These are phyloP conservation scores for Arnoldichthys spilopterus DNA, from an alignment of 2,797 vertebrate genomes.

Conservation along the genomic window DNA sequence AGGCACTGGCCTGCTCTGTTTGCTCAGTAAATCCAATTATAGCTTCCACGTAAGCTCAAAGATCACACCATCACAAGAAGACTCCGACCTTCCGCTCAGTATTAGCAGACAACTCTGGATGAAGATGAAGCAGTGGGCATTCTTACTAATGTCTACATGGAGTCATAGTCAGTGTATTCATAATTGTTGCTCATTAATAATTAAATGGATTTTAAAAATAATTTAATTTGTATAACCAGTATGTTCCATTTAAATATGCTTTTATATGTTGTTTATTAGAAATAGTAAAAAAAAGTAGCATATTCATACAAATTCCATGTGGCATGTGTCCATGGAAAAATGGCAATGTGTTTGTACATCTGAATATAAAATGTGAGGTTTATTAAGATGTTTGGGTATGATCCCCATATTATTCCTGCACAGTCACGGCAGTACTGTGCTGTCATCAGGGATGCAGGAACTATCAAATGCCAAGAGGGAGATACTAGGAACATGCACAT, in stretches of 20 bases:
- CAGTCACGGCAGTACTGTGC: not conserved
- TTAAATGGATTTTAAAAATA: not conserved
- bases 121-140: not conserved
- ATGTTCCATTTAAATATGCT: not conserved
- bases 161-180: not conserved
- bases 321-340: no score
- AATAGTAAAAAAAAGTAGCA: not conserved
- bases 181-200: not conserved
- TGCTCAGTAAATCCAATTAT: conserved; percentile 19
- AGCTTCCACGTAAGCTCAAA: conserved; percentile 10
- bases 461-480: not conserved
- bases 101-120: not conserved
- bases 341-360: not conserved
- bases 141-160: not conserved
- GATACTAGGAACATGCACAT: not conserved
- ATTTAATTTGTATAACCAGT: not conserved
- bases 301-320: not conserved
- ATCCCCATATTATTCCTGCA: not conserved
- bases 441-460: conserved; percentile 21
- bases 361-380: not conserved
- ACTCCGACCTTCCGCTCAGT: conserved; percentile 24
- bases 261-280: no score
- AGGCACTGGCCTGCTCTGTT: conserved; percentile 19
- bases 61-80: conserved; percentile 1
- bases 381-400: no score